phyloP scores from a whole-genome alignment of 2,113 vertebrate genomes.

The Semnornis frantzii region DNA sequence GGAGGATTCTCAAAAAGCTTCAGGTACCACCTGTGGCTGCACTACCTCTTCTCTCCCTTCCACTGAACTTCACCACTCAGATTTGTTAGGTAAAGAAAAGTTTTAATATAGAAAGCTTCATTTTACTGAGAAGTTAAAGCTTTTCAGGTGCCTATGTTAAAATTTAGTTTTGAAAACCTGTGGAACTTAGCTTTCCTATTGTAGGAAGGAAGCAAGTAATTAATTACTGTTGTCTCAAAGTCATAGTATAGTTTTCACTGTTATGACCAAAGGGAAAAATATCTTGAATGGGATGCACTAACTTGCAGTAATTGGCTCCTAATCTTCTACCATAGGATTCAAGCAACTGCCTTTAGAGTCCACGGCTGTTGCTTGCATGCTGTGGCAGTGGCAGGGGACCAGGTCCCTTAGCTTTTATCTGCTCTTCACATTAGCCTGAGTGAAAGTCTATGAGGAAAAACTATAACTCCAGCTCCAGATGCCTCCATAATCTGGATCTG shows the following conservation, averaged over 20 bases:
- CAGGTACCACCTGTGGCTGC: background rate
- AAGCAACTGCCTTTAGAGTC: background rate
- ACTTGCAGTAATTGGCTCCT: background rate
- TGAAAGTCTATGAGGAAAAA: constrained; percentile 1
- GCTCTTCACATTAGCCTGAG: constrained; percentile 57
- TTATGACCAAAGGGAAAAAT: background rate
- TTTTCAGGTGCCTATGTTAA: background rate
- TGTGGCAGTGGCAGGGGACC: background rate
- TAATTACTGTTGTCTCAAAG: background rate
- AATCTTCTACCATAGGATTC: background rate
- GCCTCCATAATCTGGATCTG: constrained; percentile 40
- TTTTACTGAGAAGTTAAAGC: background rate
- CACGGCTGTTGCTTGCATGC: background rate
- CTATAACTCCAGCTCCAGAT: constrained; percentile 13
- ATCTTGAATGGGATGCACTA: background rate
- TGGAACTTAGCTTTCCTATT: background rate
- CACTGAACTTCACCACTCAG: background rate
- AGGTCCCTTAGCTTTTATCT: constrained; percentile 59
- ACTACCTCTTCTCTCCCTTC: background rate
- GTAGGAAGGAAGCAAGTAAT: background rate
- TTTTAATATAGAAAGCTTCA: background rate
- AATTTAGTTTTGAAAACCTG: background rate
- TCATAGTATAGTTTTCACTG: background rate
- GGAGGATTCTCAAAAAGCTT: background rate
- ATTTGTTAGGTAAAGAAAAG: background rate